Percentiles rank a stretch among this genome's conserved stretches.
These are phyloP conservation scores for Dryoscopus gambensis DNA, from an alignment of 2,113 vertebrate species.

Conservation along the genomic window DNA sequence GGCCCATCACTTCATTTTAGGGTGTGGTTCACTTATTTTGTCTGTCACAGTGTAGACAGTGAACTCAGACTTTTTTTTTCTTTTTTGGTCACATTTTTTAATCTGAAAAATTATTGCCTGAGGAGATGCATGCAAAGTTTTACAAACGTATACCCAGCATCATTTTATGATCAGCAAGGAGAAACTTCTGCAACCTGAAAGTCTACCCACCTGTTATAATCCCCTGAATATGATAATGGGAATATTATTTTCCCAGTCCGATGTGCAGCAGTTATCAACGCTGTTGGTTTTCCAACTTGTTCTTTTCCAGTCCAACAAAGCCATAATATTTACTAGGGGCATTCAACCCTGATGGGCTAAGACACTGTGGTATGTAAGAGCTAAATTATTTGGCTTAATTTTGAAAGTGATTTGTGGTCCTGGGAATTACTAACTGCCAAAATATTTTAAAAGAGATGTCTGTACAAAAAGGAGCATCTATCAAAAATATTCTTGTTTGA, in stretches of 20 bases:
- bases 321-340: not conserved
- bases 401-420: not conserved
- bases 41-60: not conserved
- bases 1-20: not conserved
- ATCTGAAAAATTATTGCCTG: not conserved
- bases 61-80: not conserved
- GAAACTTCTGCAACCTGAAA: not conserved
- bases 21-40: not conserved
- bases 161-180: not conserved
- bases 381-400: constrained; percentile 2
- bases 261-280: not conserved
- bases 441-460: not conserved
- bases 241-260: not conserved
- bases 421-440: not conserved
- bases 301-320: not conserved
- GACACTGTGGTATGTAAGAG: not conserved
- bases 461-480: not conserved
- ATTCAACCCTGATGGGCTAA: constrained; percentile 14
- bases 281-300: not conserved
- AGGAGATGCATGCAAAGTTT: not conserved
- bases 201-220: not conserved
- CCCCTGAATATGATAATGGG: not conserved
- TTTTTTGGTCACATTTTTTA: not conserved
- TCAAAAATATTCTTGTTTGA: not conserved
- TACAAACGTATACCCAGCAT: not conserved